phyloP scores from a whole-genome alignment of 2,113 vertebrate species.

The Carlito syrichta region DNA sequence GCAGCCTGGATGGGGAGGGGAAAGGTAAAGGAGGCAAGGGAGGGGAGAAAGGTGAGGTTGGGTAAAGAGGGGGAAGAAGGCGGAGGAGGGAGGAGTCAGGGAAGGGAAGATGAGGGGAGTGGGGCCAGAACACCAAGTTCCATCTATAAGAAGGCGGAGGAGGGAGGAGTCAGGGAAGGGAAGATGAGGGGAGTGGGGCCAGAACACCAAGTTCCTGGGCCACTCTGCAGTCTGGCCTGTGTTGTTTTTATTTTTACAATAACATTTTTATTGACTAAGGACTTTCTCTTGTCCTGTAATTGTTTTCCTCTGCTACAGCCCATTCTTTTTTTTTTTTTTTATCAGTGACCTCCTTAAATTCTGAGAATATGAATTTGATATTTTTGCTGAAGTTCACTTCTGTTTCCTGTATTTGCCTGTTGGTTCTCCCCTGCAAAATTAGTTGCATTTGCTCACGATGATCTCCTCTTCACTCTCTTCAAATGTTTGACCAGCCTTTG shows the following conservation, averaged over 20 bases:
- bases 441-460: not conserved
- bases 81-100: too few species aligned
- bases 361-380: not conserved
- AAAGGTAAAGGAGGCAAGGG: too few species aligned
- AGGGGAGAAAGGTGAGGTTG: too few species aligned
- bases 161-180: too few species aligned
- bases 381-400: not conserved
- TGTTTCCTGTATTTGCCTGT: not conserved
- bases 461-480: not conserved
- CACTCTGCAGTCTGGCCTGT: not conserved
- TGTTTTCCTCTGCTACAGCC: not conserved
- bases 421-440: not conserved
- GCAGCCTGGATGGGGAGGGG: too few species aligned
- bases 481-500: not conserved
- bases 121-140: too few species aligned
- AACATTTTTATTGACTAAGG: not conserved
- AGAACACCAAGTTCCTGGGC: too few species aligned
- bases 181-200: not conserved
- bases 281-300: not conserved
- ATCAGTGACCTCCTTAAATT: not conserved
- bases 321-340: too few species aligned
- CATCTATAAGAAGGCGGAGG: too few species aligned
- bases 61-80: too few species aligned
- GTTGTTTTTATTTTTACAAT: not conserved
- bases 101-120: too few species aligned